Percentiles rank a stretch among this genome's conserved stretches.
phyloP scores from a whole-genome alignment of 1,140 invertebrate genomes.

The Bacillus rossius region DNA sequence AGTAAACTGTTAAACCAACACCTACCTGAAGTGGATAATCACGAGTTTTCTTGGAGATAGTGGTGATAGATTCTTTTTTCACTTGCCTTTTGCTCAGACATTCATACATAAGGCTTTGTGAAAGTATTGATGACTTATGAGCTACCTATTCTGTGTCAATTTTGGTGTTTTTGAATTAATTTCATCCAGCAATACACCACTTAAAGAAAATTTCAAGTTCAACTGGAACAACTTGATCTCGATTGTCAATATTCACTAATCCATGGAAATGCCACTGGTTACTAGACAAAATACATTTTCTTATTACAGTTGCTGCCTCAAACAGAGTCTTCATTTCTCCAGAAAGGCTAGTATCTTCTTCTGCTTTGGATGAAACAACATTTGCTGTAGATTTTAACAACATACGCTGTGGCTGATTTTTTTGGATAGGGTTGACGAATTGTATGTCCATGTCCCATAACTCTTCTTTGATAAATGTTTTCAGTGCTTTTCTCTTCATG shows the following conservation, averaged over 20 bases:
- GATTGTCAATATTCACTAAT: neutral
- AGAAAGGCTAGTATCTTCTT: neutral
- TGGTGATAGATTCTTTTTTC: neutral
- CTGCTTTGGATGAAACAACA: too few species aligned
- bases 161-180: neutral
- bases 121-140: neutral
- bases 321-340: neutral
- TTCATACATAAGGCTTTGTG: conserved; percentile 4
- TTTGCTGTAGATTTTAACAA: too few species aligned
- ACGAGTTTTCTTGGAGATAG: neutral
- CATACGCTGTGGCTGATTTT: conserved; percentile 3
- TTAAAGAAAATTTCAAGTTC: conserved; percentile 3
- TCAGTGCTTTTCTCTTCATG: conserved; percentile 6
- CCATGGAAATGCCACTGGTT: conserved; percentile 2
- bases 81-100: neutral
- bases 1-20: conserved; percentile 12
- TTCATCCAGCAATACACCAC: conserved; percentile 8
- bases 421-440: conserved; percentile 1
- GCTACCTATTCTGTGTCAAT: neutral
- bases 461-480: neutral
- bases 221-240: neutral
- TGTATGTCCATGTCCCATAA: neutral
- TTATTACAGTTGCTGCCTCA: conserved; percentile 2
- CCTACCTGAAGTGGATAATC: conserved; percentile 12
- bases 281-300: neutral